Percentiles rank a stretch among this genome's conserved stretches.
These are phyloP conservation scores for Phrynocephalus guinanensis DNA, from an alignment of 2,797 vertebrate species.

Conservation along the genomic window DNA sequence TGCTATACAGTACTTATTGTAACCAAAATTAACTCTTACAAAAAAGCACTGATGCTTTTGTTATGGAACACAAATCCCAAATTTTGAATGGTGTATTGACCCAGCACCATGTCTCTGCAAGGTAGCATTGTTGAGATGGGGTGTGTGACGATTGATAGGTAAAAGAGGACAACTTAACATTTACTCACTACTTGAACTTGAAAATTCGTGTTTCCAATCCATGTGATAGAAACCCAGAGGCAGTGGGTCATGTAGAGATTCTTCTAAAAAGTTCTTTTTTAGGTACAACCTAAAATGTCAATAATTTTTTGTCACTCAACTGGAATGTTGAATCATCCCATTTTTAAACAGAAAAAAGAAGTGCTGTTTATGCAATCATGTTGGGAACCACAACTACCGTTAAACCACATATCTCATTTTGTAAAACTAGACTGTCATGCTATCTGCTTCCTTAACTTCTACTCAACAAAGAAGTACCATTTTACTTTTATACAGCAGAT, in stretches of 20 bases:
- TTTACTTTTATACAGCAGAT: background rate
- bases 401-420: background rate
- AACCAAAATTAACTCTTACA: background rate
- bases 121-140: background rate
- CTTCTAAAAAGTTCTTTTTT: background rate
- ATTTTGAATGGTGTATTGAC: background rate
- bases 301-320: background rate
- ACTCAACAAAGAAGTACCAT: background rate
- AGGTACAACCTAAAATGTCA: background rate
- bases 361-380: background rate
- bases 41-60: background rate
- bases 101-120: background rate
- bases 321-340: slow-evolving; percentile 17
- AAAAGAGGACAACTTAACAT: background rate
- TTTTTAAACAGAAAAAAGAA: slow-evolving; percentile 16
- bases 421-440: background rate
- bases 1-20: background rate
- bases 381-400: background rate
- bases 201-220: background rate
- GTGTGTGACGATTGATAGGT: background rate
- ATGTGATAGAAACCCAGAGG: background rate
- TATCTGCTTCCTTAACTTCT: slow-evolving; percentile 1
- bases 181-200: too few relatives aligned
- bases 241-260: background rate
- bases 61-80: background rate